phyloP scores from a whole-genome alignment of 2,888 invertebrate species.

The Zaprionus bogoriensis region DNA sequence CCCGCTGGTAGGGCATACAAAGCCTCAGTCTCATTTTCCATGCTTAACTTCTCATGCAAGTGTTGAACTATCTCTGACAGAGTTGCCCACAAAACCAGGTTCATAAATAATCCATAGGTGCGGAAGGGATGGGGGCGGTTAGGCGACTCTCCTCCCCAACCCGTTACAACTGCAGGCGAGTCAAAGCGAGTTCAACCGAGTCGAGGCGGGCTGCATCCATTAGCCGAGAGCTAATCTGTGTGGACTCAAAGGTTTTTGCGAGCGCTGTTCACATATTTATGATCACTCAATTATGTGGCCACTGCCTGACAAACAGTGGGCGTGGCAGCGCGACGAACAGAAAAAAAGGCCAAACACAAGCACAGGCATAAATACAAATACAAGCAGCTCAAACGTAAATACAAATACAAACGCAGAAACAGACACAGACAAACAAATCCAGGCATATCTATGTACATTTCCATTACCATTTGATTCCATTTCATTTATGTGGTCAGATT shows the following conservation, averaged over 20 bases:
- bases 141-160: too few species aligned
- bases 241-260: conserved; percentile 16
- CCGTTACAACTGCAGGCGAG: neutral
- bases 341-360: neutral
- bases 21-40: too few species aligned
- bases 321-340: conserved; percentile 6
- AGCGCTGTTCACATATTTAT: conserved; percentile 61
- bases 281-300: conserved; percentile 62
- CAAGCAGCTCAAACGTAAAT: neutral
- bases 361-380: neutral
- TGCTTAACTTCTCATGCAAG: too few species aligned
- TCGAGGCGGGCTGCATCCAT: conserved; percentile 19
- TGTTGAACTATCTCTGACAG: conserved; percentile 5
- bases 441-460: conserved; percentile 38
- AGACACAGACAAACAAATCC: conserved; percentile 14
- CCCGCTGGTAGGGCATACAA: too few species aligned
- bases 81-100: conserved; percentile 10
- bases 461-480: conserved; percentile 46
- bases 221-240: conserved; percentile 33
- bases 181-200: neutral
- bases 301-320: conserved; percentile 7
- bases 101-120: neutral
- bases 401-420: too few species aligned
- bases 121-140: too few species aligned
- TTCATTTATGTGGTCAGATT: conserved; percentile 60